Evolutionary conservation across 2,888 invertebrate species (phyloP).

Genomic region (Drosophila prostipennis): DNA sequence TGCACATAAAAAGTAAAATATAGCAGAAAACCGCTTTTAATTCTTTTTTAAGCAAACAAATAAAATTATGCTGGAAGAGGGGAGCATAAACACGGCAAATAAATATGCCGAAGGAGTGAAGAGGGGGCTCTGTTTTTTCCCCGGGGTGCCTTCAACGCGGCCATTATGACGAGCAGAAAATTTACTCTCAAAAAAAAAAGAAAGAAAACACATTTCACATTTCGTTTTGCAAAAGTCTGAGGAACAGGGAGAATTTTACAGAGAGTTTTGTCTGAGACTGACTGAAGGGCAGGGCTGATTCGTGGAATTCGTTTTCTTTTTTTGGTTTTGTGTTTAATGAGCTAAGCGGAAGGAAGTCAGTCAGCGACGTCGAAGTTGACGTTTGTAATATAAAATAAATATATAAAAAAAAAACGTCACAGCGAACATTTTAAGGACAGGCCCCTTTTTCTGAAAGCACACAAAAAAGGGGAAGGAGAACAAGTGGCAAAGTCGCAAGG

Average conservation of each 20-base stretch:
- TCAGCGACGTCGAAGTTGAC: conserved; percentile 62
- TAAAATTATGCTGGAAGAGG: conserved; percentile 71
- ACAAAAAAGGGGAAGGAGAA: conserved; percentile 3
- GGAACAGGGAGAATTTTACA: conserved; percentile 23
- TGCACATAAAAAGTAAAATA: conserved; percentile 36
- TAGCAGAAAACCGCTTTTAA: conserved; percentile 64
- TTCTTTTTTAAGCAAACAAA: conserved; percentile 81
- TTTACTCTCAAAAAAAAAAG: conserved; percentile 33
- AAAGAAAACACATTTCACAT: conserved; percentile 68
- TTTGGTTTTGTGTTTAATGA: conserved; percentile 73
- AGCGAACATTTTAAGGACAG: conserved; percentile 55
- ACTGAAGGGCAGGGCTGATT: conserved; percentile 25
- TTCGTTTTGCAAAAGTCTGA: conserved; percentile 67
- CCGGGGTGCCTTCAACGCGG: conserved; percentile 75
- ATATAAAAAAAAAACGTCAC: conserved; percentile 51
- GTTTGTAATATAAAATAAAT: conserved; percentile 72
- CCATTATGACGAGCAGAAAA: conserved; percentile 60
- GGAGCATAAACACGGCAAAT: conserved; percentile 71
- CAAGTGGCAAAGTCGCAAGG: neutral
- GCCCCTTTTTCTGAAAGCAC: conserved; percentile 1
- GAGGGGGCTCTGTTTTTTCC: conserved; percentile 48
- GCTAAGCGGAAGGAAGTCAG: conserved; percentile 82
- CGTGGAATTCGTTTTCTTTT: conserved; percentile 11
- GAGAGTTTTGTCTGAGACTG: conserved; percentile 62
- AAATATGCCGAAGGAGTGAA: conserved; percentile 56